These are phyloP conservation scores for Cyprinus carpio DNA, from an alignment of 2,113 vertebrate genomes.

Conservation along the genomic window DNA sequence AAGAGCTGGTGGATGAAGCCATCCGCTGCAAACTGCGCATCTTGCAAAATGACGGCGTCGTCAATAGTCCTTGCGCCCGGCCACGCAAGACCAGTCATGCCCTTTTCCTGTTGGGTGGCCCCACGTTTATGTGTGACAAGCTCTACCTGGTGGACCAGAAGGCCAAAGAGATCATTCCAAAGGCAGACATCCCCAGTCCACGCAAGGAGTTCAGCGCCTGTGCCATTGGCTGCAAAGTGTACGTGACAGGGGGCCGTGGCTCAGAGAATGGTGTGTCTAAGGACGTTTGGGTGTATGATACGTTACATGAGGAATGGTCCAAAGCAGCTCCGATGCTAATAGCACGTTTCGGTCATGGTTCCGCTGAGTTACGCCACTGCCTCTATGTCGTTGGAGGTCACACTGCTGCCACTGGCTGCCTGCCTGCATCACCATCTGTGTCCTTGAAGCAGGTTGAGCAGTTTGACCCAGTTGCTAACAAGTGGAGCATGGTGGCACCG, in stretches of 20 bases:
- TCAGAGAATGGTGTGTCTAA: conserved; percentile 85
- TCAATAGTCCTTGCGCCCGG: conserved; percentile 80
- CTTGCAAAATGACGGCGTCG: conserved; percentile 82
- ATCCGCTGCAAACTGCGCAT: conserved; percentile 82
- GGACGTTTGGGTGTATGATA: conserved; percentile 87
- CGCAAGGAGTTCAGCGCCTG: conserved; percentile 69
- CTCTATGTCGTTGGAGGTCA: conserved; percentile 83
- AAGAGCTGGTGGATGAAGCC: conserved; percentile 81
- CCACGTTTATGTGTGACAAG: conserved; percentile 86
- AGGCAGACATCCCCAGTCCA: conserved; percentile 83
- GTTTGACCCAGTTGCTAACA: conserved; percentile 82
- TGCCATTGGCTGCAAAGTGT: conserved; percentile 81
- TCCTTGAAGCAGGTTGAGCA: conserved; percentile 86
- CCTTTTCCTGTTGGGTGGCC: conserved; percentile 81
- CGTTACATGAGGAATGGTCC: conserved; percentile 82
- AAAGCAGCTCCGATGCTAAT: conserved; percentile 84
- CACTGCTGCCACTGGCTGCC: conserved; percentile 79
- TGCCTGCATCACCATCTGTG: conserved; percentile 82
- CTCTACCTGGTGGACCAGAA: conserved; percentile 84
- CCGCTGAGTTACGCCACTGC: conserved; percentile 81
- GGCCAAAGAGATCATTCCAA: conserved; percentile 83
- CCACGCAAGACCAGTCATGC: conserved; percentile 83
- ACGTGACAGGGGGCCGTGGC: conserved; percentile 81
- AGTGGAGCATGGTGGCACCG: conserved; percentile 84
- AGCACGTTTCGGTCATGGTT: conserved; percentile 83